Conservation (phyloP, 2,113 vertebrate species). For the Mus spicilegus region DNA sequence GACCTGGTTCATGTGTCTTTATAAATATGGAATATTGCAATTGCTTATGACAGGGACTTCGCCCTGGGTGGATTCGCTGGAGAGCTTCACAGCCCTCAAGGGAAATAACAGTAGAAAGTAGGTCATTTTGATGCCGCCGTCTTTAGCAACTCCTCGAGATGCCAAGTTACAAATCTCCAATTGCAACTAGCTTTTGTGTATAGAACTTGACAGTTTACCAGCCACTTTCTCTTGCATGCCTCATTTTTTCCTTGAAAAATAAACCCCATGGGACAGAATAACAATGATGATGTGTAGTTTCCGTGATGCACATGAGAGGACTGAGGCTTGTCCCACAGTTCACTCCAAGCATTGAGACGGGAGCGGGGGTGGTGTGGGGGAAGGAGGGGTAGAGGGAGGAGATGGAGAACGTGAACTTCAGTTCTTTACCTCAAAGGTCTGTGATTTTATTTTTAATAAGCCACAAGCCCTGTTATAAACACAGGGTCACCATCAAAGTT, state of each 20-base stretch:
- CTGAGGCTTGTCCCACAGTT: neutral
- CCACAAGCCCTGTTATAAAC: neutral
- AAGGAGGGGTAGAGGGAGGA: too few relatives aligned
- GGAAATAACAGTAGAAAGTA: conserved; percentile 68
- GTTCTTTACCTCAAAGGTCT: neutral
- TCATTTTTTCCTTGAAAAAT: conserved; percentile 67
- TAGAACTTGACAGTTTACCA: conserved; percentile 58
- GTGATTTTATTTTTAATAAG: neutral
- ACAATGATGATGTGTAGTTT: conserved; percentile 57
- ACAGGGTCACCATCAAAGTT: neutral
- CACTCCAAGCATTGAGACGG: neutral
- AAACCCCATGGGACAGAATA: conserved; percentile 54
- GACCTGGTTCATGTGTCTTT: conserved; percentile 44
- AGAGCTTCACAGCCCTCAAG: conserved; percentile 59
- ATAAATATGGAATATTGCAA: conserved; percentile 51
- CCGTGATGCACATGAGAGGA: conserved; percentile 52
- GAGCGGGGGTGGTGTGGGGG: too few relatives aligned
- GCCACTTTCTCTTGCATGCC: conserved; percentile 28
- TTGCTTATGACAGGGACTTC: conserved; percentile 60
- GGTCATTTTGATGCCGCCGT: conserved; percentile 64
- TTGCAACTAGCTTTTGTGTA: conserved; percentile 27
- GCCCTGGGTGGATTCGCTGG: conserved; percentile 37
- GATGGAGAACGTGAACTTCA: neutral
- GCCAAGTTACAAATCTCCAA: conserved; percentile 16
- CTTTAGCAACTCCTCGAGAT: conserved; percentile 55